Percentiles rank a stretch among this genome's conserved stretches.
Conservation (phyloP, 2,888 invertebrate species). For the Lycocerus yunnanus region DNA sequence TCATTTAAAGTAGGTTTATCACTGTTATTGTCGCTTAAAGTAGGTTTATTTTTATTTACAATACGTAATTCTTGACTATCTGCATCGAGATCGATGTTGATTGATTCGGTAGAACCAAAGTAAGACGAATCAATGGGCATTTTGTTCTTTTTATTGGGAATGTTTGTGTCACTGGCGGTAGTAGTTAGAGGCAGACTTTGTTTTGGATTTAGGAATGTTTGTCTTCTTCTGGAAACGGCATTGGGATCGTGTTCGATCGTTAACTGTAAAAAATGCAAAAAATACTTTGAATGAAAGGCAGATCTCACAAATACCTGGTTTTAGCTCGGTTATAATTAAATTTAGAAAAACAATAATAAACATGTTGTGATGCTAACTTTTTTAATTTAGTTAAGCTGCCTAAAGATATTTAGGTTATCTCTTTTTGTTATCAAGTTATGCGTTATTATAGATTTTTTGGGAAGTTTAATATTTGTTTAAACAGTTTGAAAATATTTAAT, state of each 20-base stretch:
- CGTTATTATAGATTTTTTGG: neutral
- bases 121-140: conserved; percentile 36
- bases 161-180: conserved; percentile 54
- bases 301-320: neutral
- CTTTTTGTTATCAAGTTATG: neutral
- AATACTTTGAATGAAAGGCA: neutral
- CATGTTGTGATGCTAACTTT: neutral
- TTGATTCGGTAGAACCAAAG: conserved; percentile 44
- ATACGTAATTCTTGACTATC: conserved; percentile 2
- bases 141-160: conserved; percentile 46
- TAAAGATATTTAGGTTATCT: neutral
- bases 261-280: conserved; percentile 58
- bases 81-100: conserved; percentile 35
- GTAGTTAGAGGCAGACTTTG: conserved; percentile 52
- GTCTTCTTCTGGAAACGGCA: conserved; percentile 62
- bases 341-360: neutral
- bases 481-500: too few relatives aligned
- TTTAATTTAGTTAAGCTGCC: neutral
- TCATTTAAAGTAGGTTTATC: conserved; percentile 17
- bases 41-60: conserved; percentile 10
- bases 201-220: conserved; percentile 36
- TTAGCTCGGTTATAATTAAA: neutral
- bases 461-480: too few relatives aligned
- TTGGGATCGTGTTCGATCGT: conserved; percentile 91
- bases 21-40: conserved; percentile 25